Percentiles rank a stretch among this genome's conserved stretches.
phyloP scores from a whole-genome alignment of 1,140 invertebrate species.

The Drosophila leontia region DNA sequence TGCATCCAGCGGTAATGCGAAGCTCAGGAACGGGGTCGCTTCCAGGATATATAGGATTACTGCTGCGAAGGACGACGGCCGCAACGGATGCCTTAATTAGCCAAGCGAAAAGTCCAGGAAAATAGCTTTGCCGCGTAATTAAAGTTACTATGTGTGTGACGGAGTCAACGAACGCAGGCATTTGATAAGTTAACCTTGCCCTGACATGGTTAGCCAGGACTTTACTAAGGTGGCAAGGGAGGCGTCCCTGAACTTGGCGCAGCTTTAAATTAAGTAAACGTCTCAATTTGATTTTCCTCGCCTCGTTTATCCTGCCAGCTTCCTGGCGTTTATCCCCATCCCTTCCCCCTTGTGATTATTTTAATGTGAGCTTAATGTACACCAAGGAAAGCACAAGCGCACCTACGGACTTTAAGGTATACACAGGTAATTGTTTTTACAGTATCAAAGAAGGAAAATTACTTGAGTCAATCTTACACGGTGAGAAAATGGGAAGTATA shows the following conservation, averaged over 20 bases:
- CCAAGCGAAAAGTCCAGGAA: slow-evolving; percentile 5
- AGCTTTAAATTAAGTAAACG: slow-evolving; percentile 43
- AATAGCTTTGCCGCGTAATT: slow-evolving; percentile 39
- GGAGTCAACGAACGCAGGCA: slow-evolving; percentile 58
- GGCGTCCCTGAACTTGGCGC: slow-evolving; percentile 29
- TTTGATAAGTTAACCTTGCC: slow-evolving; percentile 5
- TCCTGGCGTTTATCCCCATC: slow-evolving; percentile 1
- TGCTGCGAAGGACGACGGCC: slow-evolving; percentile 24
- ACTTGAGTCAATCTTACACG: slow-evolving; percentile 8
- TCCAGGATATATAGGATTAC: slow-evolving; percentile 46
- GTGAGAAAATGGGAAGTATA: neutral
- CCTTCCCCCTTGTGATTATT: slow-evolving; percentile 25
- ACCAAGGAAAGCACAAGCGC: neutral
- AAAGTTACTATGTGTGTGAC: slow-evolving; percentile 5
- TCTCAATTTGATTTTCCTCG: slow-evolving; percentile 56
- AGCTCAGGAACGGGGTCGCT: slow-evolving; percentile 33
- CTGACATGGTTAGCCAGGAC: slow-evolving; percentile 33
- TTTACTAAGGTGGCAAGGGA: slow-evolving; percentile 16
- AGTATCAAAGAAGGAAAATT: slow-evolving; percentile 22
- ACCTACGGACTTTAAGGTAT: slow-evolving; percentile 3
- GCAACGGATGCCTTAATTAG: slow-evolving; percentile 23
- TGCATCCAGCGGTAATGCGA: slow-evolving; percentile 27
- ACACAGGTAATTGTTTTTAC: slow-evolving; percentile 43
- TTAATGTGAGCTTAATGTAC: slow-evolving; percentile 55
- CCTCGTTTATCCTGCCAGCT: slow-evolving; percentile 32